These are phyloP conservation scores for Chondrilla cf. caribensis DNA, from an alignment of 37 sponge, comb jelly and placozoan genomes.

Conservation along the genomic window DNA sequence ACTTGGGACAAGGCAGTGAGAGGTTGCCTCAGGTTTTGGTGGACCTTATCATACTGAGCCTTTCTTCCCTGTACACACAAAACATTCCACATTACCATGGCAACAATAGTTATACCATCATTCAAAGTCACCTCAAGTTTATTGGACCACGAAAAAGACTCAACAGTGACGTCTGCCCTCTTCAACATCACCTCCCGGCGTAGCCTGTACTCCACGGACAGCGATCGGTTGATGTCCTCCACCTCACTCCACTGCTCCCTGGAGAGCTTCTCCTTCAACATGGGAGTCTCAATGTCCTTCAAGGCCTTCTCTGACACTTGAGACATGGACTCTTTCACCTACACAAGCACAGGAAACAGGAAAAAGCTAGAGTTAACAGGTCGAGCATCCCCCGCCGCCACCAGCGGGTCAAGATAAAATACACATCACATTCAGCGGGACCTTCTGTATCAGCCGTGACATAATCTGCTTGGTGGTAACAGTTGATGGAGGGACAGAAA, in stretches of 20 bases:
- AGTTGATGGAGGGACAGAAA: conserved; percentile 57
- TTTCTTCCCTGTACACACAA: conserved; percentile 46
- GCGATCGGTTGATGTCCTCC: conserved; percentile 64
- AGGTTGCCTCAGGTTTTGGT: conserved; percentile 3
- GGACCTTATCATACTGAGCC: conserved; percentile 32
- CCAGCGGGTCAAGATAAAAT: not conserved
- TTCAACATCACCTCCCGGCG: conserved; percentile 81
- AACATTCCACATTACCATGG: not conserved
- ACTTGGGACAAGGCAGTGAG: conserved; percentile 36
- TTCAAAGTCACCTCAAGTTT: conserved; percentile 48
- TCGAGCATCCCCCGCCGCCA: too few species aligned
- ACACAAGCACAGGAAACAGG: not conserved
- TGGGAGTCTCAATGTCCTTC: conserved; percentile 12
- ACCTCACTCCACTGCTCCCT: conserved; percentile 61
- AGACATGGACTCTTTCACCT: not conserved
- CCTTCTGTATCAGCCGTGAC: conserved; percentile 64
- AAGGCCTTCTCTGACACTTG: conserved; percentile 17
- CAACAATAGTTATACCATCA: not conserved
- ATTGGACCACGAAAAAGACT: conserved; percentile 87
- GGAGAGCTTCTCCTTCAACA: conserved; percentile 47
- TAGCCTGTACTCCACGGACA: conserved; percentile 67
- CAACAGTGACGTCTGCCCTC: conserved; percentile 85
- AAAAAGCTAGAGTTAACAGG: too few species aligned
- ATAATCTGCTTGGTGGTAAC: conserved; percentile 49
- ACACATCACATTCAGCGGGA: conserved; percentile 4